Evolutionary conservation across 2,113 vertebrate genomes (phyloP).

Genomic region (Carettochelys insculpta): DNA sequence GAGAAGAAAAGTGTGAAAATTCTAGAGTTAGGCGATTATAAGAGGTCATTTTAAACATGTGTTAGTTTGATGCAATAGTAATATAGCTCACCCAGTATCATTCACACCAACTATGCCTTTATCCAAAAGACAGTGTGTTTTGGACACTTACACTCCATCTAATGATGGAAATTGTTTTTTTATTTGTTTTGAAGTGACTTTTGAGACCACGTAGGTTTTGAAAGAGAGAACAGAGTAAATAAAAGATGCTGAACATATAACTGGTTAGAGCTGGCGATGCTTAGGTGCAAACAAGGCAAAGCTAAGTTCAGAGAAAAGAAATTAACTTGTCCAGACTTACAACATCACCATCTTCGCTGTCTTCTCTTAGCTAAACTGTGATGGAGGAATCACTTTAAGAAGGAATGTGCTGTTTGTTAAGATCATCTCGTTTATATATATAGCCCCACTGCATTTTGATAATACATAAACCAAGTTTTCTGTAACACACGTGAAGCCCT

Average conservation of each 20-base stretch:
- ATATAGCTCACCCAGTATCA: background rate
- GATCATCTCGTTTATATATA: background rate
- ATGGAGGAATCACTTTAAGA: background rate
- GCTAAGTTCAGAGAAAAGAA: background rate
- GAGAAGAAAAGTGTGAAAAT: constrained; percentile 1
- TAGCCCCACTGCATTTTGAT: constrained; percentile 18
- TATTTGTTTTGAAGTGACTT: background rate
- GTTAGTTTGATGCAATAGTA: background rate
- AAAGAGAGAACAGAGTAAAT: background rate
- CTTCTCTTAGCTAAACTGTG: background rate
- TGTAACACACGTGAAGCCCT: constrained; percentile 22
- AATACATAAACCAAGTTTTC: constrained; percentile 21
- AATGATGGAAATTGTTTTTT: background rate
- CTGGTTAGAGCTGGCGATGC: background rate
- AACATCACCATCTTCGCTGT: background rate
- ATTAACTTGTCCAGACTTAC: background rate
- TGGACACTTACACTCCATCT: no score
- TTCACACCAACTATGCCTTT: background rate
- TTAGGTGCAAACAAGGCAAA: background rate
- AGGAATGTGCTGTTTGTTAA: background rate
- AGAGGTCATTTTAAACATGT: background rate
- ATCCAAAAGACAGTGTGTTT: background rate
- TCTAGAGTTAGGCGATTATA: background rate
- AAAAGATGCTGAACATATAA: background rate
- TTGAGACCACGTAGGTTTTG: fast-evolving